phyloP scores from a whole-genome alignment of 2,888 invertebrate species.

The Boloria euphrosyne region DNA sequence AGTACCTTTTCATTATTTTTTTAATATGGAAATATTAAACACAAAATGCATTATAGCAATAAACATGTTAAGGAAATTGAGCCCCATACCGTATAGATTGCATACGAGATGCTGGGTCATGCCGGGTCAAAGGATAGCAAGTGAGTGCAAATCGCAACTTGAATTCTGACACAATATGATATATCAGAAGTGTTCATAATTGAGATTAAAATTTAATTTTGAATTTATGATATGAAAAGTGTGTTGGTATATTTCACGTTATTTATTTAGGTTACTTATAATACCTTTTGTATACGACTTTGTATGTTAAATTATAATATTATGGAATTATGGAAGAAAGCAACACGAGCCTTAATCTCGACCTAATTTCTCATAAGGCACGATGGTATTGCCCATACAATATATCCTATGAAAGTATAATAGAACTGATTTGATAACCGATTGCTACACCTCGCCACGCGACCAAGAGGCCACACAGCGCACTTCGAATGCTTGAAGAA shows the following conservation, averaged over 20 bases:
- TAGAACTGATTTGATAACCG: conserved; percentile 77
- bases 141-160: conserved; percentile 29
- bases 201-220: background rate
- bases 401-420: conserved; percentile 49
- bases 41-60: conserved; percentile 7
- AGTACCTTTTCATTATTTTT: background rate
- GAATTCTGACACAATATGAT: conserved; percentile 19
- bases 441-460: conserved; percentile 72
- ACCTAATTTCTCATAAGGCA: conserved; percentile 8
- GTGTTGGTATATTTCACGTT: too few species aligned
- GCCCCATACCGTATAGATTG: conserved; percentile 17
- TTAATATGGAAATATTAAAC: conserved; percentile 1
- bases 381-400: conserved; percentile 29
- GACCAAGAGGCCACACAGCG: conserved; percentile 76
- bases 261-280: too few species aligned
- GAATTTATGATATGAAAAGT: too few species aligned
- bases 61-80: conserved; percentile 26
- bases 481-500: conserved; percentile 74
- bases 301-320: too few species aligned
- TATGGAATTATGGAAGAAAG: background rate
- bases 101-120: conserved; percentile 26
- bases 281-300: too few species aligned
- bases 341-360: background rate
- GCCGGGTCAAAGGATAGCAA: conserved; percentile 28
- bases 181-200: conserved; percentile 8